Percentiles rank a stretch among this genome's conserved stretches.
These are phyloP conservation scores for Gadus macrocephalus DNA, from an alignment of 2,113 vertebrate genomes.

Conservation along the genomic window DNA sequence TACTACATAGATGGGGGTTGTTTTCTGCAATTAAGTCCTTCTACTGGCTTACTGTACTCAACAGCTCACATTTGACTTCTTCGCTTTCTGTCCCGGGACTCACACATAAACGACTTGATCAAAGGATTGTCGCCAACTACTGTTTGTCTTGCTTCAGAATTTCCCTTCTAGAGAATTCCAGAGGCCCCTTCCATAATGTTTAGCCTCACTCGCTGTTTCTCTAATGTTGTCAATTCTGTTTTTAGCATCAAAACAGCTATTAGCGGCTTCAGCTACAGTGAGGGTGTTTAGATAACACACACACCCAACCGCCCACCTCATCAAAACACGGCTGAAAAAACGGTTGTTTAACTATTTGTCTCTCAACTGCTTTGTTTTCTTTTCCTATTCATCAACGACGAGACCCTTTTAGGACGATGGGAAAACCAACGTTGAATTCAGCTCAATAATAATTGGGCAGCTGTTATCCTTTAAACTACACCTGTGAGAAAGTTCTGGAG, in stretches of 20 bases:
- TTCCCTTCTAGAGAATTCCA: constrained; percentile 37
- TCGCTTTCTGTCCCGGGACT: no score
- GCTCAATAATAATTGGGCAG: constrained; percentile 5
- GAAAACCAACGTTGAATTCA: not conserved
- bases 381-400: no score
- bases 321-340: no score
- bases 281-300: constrained; percentile 48
- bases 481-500: constrained; percentile 44
- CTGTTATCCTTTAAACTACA: constrained; percentile 37
- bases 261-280: constrained; percentile 29
- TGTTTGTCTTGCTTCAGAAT: constrained; percentile 14
- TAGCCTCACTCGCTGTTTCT: constrained; percentile 29
- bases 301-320: not conserved
- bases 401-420: no score
- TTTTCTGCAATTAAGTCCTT: constrained; percentile 53
- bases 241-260: constrained; percentile 53
- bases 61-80: constrained; percentile 1
- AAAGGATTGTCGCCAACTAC: no score
- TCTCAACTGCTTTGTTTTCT: no score
- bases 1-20: constrained; percentile 52
- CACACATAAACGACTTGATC: no score
- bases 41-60: constrained; percentile 13
- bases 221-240: constrained; percentile 37
- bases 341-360: no score
- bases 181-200: constrained; percentile 26